Evolutionary conservation across 2,797 vertebrate species (phyloP), one percentile per base, ranked within the genome.

Genomic region (Lates japonicus): DNA sequence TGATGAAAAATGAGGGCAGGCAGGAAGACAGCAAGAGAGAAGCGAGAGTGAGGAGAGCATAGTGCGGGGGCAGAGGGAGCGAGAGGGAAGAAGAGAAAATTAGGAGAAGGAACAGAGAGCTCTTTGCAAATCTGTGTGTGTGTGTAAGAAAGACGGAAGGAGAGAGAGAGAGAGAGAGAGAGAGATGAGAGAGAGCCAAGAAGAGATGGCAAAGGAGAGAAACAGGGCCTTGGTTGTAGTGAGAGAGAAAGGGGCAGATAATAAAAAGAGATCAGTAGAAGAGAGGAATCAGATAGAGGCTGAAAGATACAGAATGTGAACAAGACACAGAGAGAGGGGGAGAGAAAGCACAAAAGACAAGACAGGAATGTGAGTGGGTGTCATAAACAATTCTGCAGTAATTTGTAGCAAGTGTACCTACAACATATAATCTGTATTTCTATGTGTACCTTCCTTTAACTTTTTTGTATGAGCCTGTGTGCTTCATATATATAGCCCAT

Each of bases 1-100:
- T 80, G 80, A 82, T 87, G 83, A 91, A 88, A 90, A 90, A 88
- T 67, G 69, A 86, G 76, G 60, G 60, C 80, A 89, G 70, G 79
- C 81, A 80, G 80, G 79, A 78, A 81, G 81, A 78, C 78, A 60
- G 84, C 13, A 14, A 74, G 67, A 67, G 64, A 75, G 64, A 55
- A 74, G 58, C 1, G 37, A 75, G 78, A 72, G 70, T 52, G 74
- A 76, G 67, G 55, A 70, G 67, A 74, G 62, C 4, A 10, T 58
- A 60, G 49, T 58, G 81, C 22, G 42, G 66, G 57, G 67, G 73
- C 14, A 57, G 70, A 13, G 33, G 25, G 46, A 73, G 41, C 4
- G 37, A 42, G 7, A 62, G 78, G 49, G 37, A 64, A 41, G 39
- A 69, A 48, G 80, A 75, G 60, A 75, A 83, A 89, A 87, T 79